Evolutionary conservation across 2,888 invertebrate species (phyloP).

Genomic region (Patella depressa): DNA sequence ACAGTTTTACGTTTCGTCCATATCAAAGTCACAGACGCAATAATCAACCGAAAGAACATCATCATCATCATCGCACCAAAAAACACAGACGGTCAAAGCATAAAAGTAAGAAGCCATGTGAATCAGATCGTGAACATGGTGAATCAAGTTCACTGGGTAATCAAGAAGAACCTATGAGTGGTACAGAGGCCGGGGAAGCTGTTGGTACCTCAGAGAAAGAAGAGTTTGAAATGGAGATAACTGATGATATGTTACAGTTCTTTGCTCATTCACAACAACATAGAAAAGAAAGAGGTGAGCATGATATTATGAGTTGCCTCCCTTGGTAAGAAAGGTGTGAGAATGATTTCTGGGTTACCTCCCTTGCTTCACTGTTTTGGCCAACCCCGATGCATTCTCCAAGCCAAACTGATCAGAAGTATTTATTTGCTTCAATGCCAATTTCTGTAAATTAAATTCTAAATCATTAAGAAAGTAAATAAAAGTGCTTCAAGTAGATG

Average conservation of each 20-base stretch:
- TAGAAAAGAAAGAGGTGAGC: constrained; percentile 71
- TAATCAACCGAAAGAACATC: neutral
- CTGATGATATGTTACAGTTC: constrained; percentile 78
- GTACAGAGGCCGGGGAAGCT: constrained; percentile 15
- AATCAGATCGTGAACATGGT: neutral
- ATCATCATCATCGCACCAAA: constrained; percentile 9
- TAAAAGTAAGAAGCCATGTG: neutral
- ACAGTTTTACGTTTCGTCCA: neutral
- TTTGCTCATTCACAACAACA: constrained; percentile 77
- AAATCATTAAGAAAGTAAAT: too few relatives aligned
- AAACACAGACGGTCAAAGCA: constrained; percentile 10
- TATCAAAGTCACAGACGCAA: neutral
- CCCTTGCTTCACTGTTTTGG: too few relatives aligned
- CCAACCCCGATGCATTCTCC: too few relatives aligned
- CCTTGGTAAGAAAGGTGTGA: constrained; percentile 1
- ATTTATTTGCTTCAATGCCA: too few relatives aligned
- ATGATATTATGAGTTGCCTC: neutral
- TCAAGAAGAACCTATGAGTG: neutral
- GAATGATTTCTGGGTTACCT: constrained; percentile 34
- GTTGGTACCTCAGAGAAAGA: constrained; percentile 46
- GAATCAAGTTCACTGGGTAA: neutral
- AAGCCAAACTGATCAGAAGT: too few relatives aligned
- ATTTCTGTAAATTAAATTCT: too few relatives aligned
- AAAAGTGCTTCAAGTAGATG: too few relatives aligned
- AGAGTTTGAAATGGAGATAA: constrained; percentile 75